Conservation (phyloP, 2,797 vertebrate species). For the Acestrorhynchus altus region DNA sequence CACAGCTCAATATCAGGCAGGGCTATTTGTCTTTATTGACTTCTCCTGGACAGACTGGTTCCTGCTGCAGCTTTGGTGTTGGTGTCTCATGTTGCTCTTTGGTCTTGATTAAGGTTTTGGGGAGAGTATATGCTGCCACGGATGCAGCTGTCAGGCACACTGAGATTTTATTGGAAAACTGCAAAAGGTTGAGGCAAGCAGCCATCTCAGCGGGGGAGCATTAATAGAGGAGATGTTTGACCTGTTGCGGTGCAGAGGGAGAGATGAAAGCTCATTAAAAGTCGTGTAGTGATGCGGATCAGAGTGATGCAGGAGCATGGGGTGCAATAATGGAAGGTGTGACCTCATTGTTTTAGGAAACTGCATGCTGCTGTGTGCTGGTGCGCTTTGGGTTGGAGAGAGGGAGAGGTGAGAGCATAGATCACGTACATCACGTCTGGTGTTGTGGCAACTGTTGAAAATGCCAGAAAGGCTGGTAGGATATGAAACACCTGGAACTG, state of each 20-base stretch:
- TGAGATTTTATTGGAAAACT: constrained; percentile 39
- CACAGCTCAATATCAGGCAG: not conserved
- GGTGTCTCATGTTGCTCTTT: not conserved
- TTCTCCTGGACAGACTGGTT: constrained; percentile 1
- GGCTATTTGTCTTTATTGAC: not conserved
- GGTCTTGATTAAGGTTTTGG: constrained; percentile 19
- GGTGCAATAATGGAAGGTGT: constrained; percentile 59
- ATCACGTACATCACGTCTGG: constrained; percentile 36
- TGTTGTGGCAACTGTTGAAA: not conserved
- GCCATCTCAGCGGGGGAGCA: constrained; percentile 12
- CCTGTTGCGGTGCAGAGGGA: constrained; percentile 19
- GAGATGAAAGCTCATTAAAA: constrained; percentile 50
- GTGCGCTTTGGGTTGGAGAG: constrained; percentile 46
- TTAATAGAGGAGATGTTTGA: constrained; percentile 52
- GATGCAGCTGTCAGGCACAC: constrained; percentile 18
- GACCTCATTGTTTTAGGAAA: constrained; percentile 50
- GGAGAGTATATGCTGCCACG: constrained; percentile 14
- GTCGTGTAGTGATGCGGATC: constrained; percentile 7
- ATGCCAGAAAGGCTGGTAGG: not conserved
- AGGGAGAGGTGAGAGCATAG: constrained; percentile 61
- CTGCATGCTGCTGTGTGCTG: constrained; percentile 21
- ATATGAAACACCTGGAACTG: not conserved
- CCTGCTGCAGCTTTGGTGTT: not conserved
- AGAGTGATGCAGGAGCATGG: constrained; percentile 26
- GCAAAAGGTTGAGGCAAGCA: constrained; percentile 15